phyloP scores from a whole-genome alignment of 35 echinoderm and acorn worm species.

The Holothuria glaberrima region DNA sequence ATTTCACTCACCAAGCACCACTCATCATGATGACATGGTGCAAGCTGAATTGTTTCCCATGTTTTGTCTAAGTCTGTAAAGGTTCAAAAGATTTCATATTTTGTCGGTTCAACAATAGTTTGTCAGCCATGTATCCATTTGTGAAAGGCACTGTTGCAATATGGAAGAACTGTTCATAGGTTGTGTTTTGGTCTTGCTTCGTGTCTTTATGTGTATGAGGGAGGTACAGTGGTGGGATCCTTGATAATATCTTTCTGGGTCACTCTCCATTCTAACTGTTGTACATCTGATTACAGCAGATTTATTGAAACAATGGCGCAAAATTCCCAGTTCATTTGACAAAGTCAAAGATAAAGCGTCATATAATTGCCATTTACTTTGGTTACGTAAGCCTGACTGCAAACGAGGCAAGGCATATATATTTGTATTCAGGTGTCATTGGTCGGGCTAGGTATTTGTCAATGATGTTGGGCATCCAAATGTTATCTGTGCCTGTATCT shows the following conservation, averaged over 20 bases:
- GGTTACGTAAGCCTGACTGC: background rate
- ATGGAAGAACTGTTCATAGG: no score
- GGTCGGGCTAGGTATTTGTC: slow-evolving; percentile 6
- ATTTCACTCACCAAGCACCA: no score
- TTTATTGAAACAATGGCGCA: background rate
- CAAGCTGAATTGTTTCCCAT: no score
- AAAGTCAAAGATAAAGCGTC: background rate
- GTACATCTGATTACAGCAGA: background rate
- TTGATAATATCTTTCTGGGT: background rate
- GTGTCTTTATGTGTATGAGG: no score
- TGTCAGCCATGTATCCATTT: no score
- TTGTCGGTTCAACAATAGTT: no score
- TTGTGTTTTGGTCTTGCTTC: no score
- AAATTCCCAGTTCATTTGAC: background rate
- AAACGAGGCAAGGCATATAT: background rate
- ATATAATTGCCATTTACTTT: slow-evolving; percentile 4
- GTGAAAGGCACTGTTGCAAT: no score
- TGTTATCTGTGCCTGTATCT: background rate
- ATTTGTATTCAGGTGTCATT: background rate
- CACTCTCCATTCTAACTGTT: background rate
- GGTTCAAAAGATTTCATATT: no score
- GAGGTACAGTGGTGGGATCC: no score
- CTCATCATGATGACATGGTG: no score
- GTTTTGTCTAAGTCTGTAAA: no score
- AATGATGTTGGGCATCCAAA: background rate